Percentiles rank a stretch among this genome's conserved stretches.
phyloP scores from a whole-genome alignment of 2,888 invertebrate genomes.

The Sphaeridia pumilis region DNA sequence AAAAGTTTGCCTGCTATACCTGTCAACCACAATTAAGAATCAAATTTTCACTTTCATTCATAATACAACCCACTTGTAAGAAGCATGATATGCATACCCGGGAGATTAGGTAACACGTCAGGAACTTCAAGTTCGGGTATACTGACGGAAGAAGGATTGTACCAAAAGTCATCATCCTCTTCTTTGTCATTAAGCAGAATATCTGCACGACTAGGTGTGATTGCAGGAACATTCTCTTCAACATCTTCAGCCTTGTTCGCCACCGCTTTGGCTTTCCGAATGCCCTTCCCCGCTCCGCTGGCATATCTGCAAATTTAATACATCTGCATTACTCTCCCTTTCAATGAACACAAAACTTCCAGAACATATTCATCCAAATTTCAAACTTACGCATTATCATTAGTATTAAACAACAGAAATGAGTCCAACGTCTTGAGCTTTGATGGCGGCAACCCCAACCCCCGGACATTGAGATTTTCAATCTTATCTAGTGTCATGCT shows the following conservation, averaged over 20 bases:
- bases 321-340: no score
- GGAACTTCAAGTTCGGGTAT: slow-evolving; percentile 36
- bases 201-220: not conserved
- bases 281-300: no score
- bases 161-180: slow-evolving; percentile 32
- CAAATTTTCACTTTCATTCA: not conserved
- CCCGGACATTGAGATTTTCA: slow-evolving; percentile 22
- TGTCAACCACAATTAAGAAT: slow-evolving; percentile 8
- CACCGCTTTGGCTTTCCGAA: no score
- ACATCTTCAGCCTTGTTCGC: no score
- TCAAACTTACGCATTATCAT: slow-evolving; percentile 31
- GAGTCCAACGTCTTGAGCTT: slow-evolving; percentile 27
- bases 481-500: slow-evolving; percentile 17
- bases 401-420: slow-evolving; percentile 33
- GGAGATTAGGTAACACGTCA: slow-evolving; percentile 30
- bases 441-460: slow-evolving; percentile 26
- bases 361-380: not conserved
- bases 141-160: slow-evolving; percentile 28
- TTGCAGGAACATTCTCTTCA: no score
- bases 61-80: not conserved
- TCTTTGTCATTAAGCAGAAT: not conserved
- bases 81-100: slow-evolving; percentile 20
- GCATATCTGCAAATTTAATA: no score
- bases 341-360: no score
- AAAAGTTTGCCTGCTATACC: slow-evolving; percentile 26